Conservation (phyloP, 2,888 invertebrate species). For the Cataglyphis rosenhaueri region DNA sequence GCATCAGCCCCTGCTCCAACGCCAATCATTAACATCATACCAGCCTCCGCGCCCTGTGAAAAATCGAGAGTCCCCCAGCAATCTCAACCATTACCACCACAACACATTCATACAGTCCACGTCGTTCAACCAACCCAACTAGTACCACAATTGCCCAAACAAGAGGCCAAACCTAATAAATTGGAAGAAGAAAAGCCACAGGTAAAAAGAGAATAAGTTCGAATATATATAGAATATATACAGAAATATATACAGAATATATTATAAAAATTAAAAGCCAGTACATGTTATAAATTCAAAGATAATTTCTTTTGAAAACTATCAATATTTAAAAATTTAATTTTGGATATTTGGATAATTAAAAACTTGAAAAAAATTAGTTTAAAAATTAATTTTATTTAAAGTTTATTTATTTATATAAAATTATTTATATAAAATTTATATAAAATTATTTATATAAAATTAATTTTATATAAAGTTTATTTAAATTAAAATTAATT, state of each 20-base stretch:
- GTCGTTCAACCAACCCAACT: constrained; percentile 22
- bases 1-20: background rate
- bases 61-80: background rate
- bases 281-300: background rate
- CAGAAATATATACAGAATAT: background rate
- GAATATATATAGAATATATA: background rate
- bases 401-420: too few species aligned
- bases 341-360: background rate
- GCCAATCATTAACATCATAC: background rate
- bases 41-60: background rate
- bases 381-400: too few species aligned
- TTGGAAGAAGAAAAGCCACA: background rate
- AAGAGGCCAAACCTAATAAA: background rate
- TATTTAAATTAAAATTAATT: constrained; percentile 16
- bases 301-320: background rate
- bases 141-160: background rate
- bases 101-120: constrained; percentile 5
- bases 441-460: too few species aligned
- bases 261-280: background rate
- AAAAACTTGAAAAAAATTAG: background rate
- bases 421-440: too few species aligned
- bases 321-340: constrained; percentile 17
- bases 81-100: background rate
- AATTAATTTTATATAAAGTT: too few species aligned
- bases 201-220: constrained; percentile 1